Conservation (phyloP, 2,888 invertebrate genomes). For the Stomorhina lunata region DNA sequence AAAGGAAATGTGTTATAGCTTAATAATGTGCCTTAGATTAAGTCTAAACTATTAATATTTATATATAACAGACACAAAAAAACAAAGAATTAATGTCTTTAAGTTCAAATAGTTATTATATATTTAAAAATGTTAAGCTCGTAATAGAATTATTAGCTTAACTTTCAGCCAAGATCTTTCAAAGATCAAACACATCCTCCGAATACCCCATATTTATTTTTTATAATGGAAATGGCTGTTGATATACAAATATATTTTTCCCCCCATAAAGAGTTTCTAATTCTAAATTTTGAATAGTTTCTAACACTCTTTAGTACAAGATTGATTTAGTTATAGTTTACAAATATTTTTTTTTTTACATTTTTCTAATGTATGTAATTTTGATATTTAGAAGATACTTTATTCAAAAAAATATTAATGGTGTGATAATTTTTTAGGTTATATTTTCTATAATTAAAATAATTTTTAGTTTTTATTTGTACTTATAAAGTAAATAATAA, state of each 20-base stretch:
- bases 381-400: neutral
- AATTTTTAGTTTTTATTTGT: constrained; percentile 35
- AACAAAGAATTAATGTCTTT: neutral
- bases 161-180: constrained; percentile 12
- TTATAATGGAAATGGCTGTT: constrained; percentile 36
- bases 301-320: neutral
- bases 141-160: neutral
- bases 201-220: neutral
- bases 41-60: neutral
- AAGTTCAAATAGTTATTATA: constrained; percentile 19
- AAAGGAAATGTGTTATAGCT: neutral
- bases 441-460: neutral
- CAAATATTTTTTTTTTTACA: neutral
- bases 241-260: neutral
- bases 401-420: constrained; percentile 17
- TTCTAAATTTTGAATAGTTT: neutral
- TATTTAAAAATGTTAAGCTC: constrained; percentile 15
- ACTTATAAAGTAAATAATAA: constrained; percentile 23
- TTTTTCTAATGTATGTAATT: neutral
- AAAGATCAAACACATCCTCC: neutral
- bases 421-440: constrained; percentile 51
- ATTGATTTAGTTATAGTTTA: neutral
- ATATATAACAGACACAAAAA: neutral
- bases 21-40: constrained; percentile 42
- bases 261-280: neutral